Percentiles rank a stretch among this genome's conserved stretches.
Conservation (phyloP, 2,797 vertebrate species). For the Etheostoma nigrum region DNA sequence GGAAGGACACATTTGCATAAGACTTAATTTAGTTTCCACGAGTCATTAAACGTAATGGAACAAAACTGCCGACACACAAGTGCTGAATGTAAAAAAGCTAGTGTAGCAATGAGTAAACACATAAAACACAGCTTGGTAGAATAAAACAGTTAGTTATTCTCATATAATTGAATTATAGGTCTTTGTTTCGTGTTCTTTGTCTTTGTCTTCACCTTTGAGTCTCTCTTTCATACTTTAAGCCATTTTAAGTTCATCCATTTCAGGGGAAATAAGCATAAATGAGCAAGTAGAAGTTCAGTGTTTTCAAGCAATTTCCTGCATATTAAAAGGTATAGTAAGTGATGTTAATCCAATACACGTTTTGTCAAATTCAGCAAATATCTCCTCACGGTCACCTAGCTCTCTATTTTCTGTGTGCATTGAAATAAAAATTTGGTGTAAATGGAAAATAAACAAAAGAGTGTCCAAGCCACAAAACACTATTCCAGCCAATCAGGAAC, state of each 20-base stretch:
- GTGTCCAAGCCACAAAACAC: too few species aligned
- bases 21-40: not conserved
- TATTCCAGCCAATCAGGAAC: too few species aligned
- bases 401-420: too few species aligned
- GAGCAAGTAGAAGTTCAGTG: not conserved
- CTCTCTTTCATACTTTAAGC: not conserved
- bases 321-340: too few species aligned
- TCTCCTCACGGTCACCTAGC: too few species aligned
- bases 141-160: not conserved
- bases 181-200: not conserved
- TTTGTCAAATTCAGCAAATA: too few species aligned
- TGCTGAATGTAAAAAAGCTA: not conserved
- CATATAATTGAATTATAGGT: not conserved
- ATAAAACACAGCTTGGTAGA: not conserved
- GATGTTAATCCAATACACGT: too few species aligned
- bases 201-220: not conserved
- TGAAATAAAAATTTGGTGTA: too few species aligned
- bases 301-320: not conserved
- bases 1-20: not conserved
- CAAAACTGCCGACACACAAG: not conserved
- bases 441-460: too few species aligned
- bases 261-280: not conserved
- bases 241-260: not conserved
- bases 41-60: slow-evolving; percentile 5
- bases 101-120: not conserved